Conservation (phyloP, 2,113 vertebrate genomes). For the Gallinago jamesoni region DNA sequence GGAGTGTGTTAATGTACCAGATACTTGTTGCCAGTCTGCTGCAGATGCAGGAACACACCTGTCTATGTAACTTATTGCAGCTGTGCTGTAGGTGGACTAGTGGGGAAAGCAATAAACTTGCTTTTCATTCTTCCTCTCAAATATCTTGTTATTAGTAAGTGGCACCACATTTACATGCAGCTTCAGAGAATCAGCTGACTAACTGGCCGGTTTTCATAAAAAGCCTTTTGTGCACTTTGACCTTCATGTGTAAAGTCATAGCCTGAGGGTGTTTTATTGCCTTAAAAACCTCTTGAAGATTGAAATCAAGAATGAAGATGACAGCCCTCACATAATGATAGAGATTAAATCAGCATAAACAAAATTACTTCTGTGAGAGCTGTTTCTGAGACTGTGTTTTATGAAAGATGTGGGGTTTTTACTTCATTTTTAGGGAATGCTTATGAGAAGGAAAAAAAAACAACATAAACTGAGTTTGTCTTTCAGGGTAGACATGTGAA, state of each 20-base stretch:
- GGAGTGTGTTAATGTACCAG: not conserved
- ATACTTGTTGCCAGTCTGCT: not conserved
- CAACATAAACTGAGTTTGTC: not conserved
- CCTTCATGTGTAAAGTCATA: not conserved
- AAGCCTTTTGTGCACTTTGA: not conserved
- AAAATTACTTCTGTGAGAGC: not conserved
- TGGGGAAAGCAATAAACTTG: not conserved
- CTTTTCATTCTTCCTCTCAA: not conserved
- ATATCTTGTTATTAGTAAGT: not conserved
- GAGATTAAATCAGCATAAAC: slow-evolving; percentile 10
- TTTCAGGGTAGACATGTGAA: not conserved
- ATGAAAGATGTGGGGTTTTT: not conserved
- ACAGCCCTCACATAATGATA: not conserved
- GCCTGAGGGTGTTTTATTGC: not conserved
- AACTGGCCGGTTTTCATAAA: not conserved
- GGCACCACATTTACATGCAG: not conserved
- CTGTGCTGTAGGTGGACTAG: not conserved
- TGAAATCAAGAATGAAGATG: not conserved
- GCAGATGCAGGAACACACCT: not conserved
- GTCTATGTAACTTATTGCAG: not conserved
- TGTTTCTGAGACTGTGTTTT: not conserved
- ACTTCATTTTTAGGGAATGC: not conserved
- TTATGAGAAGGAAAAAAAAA: not conserved
- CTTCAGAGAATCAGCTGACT: not conserved
- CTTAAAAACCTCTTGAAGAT: slow-evolving; percentile 7